Percentiles rank a stretch among this genome's conserved stretches.
Evolutionary conservation across 2,888 invertebrate genomes (phyloP).

Genomic region (Molanna angustata): DNA sequence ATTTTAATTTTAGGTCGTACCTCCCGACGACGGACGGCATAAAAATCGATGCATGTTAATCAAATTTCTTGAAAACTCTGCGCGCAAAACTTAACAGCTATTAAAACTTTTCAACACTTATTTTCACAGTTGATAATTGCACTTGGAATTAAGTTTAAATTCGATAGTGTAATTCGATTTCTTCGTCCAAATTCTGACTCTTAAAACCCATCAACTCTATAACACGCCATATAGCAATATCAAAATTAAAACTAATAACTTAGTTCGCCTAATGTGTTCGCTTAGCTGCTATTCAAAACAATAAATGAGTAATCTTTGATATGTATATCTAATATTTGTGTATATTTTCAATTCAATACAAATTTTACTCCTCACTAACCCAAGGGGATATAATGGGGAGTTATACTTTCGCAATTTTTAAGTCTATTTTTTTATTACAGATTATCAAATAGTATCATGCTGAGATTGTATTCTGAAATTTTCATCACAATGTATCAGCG

Average conservation of each 20-base stretch:
- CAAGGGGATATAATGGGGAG: too few species aligned
- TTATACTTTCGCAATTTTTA: too few species aligned
- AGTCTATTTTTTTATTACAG: too few species aligned
- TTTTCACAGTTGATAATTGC: constrained; percentile 32
- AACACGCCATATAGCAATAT: constrained; percentile 31
- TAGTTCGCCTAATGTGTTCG: constrained; percentile 16
- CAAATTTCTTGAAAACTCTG: constrained; percentile 32
- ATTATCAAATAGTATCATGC: too few species aligned
- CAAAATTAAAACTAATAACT: constrained; percentile 31
- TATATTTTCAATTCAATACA: too few species aligned
- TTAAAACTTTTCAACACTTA: constrained; percentile 33
- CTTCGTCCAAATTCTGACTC: constrained; percentile 26
- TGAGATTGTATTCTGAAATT: too few species aligned
- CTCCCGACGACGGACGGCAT: constrained; percentile 1
- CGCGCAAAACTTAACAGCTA: constrained; percentile 28
- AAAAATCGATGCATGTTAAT: constrained; percentile 31
- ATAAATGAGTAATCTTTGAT: too few species aligned
- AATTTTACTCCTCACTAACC: too few species aligned
- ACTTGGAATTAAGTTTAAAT: constrained; percentile 32
- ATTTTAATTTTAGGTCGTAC: constrained; percentile 9
- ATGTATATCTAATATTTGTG: too few species aligned
- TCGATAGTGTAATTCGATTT: constrained; percentile 33
- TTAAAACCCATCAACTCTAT: constrained; percentile 27
- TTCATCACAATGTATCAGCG: too few species aligned
- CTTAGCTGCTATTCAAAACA: too few species aligned